Evolutionary conservation across 2,888 invertebrate genomes (phyloP).

Genomic region (Parnassius apollo): DNA sequence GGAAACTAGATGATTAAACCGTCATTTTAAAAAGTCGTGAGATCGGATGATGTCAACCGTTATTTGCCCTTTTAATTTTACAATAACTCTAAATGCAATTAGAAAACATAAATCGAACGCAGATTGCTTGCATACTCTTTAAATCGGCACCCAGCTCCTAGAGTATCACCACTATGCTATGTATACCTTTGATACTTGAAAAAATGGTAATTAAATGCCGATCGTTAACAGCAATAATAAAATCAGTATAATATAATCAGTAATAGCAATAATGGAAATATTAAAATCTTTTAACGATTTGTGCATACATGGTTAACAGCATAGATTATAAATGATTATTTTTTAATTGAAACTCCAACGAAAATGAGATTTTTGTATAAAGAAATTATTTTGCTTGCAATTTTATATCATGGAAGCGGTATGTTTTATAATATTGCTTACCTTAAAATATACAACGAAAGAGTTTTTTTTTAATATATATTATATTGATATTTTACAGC

Average conservation of each 20-base stretch:
- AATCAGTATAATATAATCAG: too few relatives aligned
- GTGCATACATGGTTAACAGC: constrained; percentile 5
- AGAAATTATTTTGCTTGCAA: constrained; percentile 8
- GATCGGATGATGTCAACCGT: too few relatives aligned
- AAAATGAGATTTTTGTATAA: constrained; percentile 17
- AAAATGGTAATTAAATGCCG: constrained; percentile 6
- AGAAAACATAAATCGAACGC: too few relatives aligned
- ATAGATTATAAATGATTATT: constrained; percentile 4
- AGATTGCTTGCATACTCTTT: too few relatives aligned
- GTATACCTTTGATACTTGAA: constrained; percentile 1
- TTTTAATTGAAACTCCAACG: background rate
- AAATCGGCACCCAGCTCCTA: too few relatives aligned
- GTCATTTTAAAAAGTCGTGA: too few relatives aligned
- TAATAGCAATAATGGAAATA: background rate
- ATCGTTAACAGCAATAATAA: background rate
- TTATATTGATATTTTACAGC: constrained; percentile 7
- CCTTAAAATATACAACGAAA: background rate
- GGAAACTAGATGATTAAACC: too few relatives aligned
- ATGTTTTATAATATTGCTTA: background rate
- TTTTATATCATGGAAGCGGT: constrained; percentile 14
- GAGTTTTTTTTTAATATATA: background rate
- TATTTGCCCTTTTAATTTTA: too few relatives aligned
- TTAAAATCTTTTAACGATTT: constrained; percentile 10
- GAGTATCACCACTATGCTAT: too few relatives aligned
- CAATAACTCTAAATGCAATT: too few relatives aligned